Base-by-base conservation (phyloP, 2,113 vertebrate species). In the Ictalurus furcatus region DNA sequence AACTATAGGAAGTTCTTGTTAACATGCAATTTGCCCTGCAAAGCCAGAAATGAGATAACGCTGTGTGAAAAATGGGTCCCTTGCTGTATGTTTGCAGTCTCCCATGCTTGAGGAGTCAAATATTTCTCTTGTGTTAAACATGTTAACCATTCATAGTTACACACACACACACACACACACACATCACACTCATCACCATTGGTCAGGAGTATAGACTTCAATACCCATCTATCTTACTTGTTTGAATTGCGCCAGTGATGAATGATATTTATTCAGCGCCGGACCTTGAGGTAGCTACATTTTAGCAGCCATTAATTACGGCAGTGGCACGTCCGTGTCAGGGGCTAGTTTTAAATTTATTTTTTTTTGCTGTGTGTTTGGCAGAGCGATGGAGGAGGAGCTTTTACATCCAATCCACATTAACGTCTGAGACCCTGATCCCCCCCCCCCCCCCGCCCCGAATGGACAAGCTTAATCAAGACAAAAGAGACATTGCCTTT, bases 211-310 rank as follows among this genome's bases (percentile, higher is more conserved):
- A 88, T 91, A 85, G 91, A 88, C 88, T 89, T 92, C 79, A 91
- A 91, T 87, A 86, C 85, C 58, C 88, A 92, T 92, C 85, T 87
- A 82, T 92, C 91, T 88, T 81, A 34, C 73, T 88, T 92, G 91
- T 91, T 92, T 92, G 76, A 92, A 90, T 89, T 88, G 84, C 78
- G 34, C 82, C 19, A 30, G 85, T 92, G 91, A 92, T 92, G 87
- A 92, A 92, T 92, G 86, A 89, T 92, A 91, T 92, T 90, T 92
- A 87, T 91, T 88, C 90, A 81, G 87, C n/a, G 25, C 76, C 37
- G 84, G 85, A 90, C 91, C 91, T 92, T 92, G 91, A 91, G 91
- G 91, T 92, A 92, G 85, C 90, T 89, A 91, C 88, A 91, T 90
- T 92, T 91, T 92, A 88, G 87, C 88, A 88, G 88, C 54, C 87